phyloP scores from a whole-genome alignment of 2,888 invertebrate species.

The Erynnis tages region DNA sequence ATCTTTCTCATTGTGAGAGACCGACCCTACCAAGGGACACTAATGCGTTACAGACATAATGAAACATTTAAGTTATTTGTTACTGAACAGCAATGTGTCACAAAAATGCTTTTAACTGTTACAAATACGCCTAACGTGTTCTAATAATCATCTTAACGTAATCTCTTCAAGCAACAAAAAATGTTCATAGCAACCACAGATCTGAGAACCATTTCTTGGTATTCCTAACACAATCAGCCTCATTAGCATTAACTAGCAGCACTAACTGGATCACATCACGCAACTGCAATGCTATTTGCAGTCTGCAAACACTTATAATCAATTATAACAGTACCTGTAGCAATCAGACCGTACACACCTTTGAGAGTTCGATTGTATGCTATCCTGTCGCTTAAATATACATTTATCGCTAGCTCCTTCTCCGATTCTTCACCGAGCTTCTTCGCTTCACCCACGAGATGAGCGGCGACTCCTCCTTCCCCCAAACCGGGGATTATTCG shows the following conservation, averaged over 20 bases:
- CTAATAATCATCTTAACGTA: too few species aligned
- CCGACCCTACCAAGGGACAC: too few species aligned
- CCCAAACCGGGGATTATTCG: slow-evolving; percentile 87
- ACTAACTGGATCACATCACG: slow-evolving; percentile 8
- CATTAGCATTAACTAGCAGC: slow-evolving; percentile 5
- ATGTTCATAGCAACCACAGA: not conserved
- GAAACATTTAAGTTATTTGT: too few species aligned
- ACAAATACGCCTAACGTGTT: too few species aligned
- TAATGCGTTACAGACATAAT: too few species aligned
- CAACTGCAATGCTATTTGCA: slow-evolving; percentile 18
- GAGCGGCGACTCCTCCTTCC: slow-evolving; percentile 85
- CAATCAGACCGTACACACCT: slow-evolving; percentile 55
- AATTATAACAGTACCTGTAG: slow-evolving; percentile 31
- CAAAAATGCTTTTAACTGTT: too few species aligned
- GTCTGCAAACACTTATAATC: slow-evolving; percentile 12
- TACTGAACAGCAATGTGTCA: too few species aligned
- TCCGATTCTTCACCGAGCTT: slow-evolving; percentile 85
- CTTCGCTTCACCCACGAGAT: slow-evolving; percentile 84
- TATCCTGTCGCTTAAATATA: slow-evolving; percentile 93
- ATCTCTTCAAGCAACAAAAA: too few species aligned
- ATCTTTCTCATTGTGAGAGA: too few species aligned
- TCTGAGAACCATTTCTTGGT: not conserved
- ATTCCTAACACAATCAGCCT: not conserved
- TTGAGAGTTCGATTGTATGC: slow-evolving; percentile 90
- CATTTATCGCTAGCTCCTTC: slow-evolving; percentile 93